A percentile compares a stretch with the other conserved stretches of the same genome.
Evolutionary conservation across 2,797 vertebrate species (phyloP).

Genomic region (Acrossocheilus fasciatus): DNA sequence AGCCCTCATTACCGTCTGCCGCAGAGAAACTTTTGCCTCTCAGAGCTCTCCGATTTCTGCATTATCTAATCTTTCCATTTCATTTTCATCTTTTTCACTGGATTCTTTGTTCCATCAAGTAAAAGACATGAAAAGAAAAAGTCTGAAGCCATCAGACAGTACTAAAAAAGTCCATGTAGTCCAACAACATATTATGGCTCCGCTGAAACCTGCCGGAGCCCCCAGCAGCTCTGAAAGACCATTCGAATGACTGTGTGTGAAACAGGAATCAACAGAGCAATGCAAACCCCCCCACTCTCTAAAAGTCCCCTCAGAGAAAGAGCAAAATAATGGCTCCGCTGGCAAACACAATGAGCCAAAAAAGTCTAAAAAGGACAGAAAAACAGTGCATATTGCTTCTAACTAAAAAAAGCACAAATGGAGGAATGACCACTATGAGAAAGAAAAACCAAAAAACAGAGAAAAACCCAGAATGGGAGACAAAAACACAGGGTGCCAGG

Average conservation of each 20-base stretch:
- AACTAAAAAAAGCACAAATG: slow-evolving; percentile 55
- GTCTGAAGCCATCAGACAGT: slow-evolving; percentile 1
- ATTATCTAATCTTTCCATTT: slow-evolving; percentile 43
- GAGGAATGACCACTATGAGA: slow-evolving; percentile 40
- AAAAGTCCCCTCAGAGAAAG: slow-evolving; percentile 57
- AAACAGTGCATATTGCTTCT: slow-evolving; percentile 51
- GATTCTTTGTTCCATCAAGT: slow-evolving; percentile 15
- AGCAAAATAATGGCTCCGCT: slow-evolving; percentile 59
- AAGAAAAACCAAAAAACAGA: slow-evolving; percentile 25
- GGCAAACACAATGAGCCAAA: slow-evolving; percentile 70
- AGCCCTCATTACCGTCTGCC: no score
- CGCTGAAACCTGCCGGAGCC: neutral
- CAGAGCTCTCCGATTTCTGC: slow-evolving; percentile 35
- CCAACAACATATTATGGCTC: slow-evolving; percentile 30
- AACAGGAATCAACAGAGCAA: slow-evolving; percentile 33
- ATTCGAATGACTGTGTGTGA: slow-evolving; percentile 32
- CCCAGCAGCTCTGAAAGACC: neutral
- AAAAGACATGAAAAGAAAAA: neutral
- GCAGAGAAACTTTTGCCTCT: neutral
- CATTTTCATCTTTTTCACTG: slow-evolving; percentile 20
- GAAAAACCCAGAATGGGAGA: slow-evolving; percentile 21
- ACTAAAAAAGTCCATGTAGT: slow-evolving; percentile 28
- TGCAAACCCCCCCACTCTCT: slow-evolving; percentile 35
- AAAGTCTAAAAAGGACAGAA: slow-evolving; percentile 59
- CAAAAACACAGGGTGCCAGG: slow-evolving; percentile 37